Base-by-base conservation (phyloP, 2,888 invertebrate genomes). In the Pandemis cinnamomeana region DNA sequence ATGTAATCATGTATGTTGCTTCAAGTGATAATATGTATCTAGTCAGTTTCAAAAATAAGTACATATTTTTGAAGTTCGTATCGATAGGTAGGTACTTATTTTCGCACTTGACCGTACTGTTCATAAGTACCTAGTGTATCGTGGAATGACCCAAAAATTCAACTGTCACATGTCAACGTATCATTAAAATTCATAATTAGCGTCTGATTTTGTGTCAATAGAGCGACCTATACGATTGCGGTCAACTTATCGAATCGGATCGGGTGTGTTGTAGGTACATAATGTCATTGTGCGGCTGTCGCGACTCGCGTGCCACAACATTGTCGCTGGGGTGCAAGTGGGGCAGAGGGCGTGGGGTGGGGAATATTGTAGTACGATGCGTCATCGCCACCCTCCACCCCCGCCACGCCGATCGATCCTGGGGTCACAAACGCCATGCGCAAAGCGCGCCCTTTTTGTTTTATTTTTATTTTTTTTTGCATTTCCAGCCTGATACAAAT, bases 391-490 rank as follows among this genome's bases (percentile, higher is more conserved):
- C 89, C 89, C 87, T 81, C 80, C 66, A 87, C 87, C 84, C 84
- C 79, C 79, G 82, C 81, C 81, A 81, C 84, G 82, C 84, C 84
- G 90, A 93, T 93, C 91, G 89, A 90, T 89, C 79, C 80, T 76
- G 77, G 76, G 73, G 79, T 82, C 80, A 78, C 86, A 79, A 86
- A 83, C 79, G 92, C 83, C 93, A 93, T 94, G 93, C 93, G 93
- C 93, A 88, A 84, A 89, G 85, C 81, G 87, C 92, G 89, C 91
- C 91, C 89, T 89, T 91, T 89, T 89, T 92, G 90, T 91, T 92
- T 93, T 88, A 91, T 84, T 84, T 82, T 83, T 80, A 78, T 79
- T 78, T 72, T 77, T 77, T 73, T 60, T 68, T 72, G 71, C 60
- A 27, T 53, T 70, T 66, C 55, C 67, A 11, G 55, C 51, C 67